Conservation (phyloP, 2,888 invertebrate species). For the Caenorhabditis wallacei region DNA sequence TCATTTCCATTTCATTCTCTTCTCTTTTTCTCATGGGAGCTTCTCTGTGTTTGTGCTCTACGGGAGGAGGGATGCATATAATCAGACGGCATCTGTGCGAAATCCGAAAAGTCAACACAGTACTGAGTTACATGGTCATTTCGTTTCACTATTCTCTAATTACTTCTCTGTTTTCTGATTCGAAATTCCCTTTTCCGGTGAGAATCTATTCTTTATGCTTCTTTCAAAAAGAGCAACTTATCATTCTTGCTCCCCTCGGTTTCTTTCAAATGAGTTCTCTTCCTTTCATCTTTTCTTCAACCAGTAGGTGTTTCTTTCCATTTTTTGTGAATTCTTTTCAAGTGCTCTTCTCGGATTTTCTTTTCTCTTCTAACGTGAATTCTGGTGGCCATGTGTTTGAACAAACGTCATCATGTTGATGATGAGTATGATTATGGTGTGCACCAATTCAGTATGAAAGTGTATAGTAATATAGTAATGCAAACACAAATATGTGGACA, state of each 20-base stretch:
- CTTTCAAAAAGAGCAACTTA: constrained; percentile 8
- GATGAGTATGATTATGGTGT: constrained; percentile 48
- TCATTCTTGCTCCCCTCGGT: background rate
- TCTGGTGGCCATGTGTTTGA: constrained; percentile 59
- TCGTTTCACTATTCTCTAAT: constrained; percentile 29
- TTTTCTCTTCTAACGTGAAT: constrained; percentile 9
- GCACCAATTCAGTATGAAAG: constrained; percentile 54
- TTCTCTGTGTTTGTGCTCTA: constrained; percentile 43
- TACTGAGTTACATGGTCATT: constrained; percentile 54
- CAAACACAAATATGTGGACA: constrained; percentile 62
- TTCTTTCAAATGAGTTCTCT: constrained; percentile 23
- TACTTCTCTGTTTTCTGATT: constrained; percentile 12
- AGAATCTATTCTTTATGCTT: background rate
- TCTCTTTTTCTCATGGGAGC: constrained; percentile 9
- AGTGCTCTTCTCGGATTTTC: constrained; percentile 37
- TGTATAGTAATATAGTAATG: constrained; percentile 62
- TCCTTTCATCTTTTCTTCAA: background rate
- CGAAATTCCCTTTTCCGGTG: background rate
- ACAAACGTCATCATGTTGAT: constrained; percentile 53
- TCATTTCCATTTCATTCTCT: background rate
- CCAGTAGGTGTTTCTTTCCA: background rate
- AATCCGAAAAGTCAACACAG: constrained; percentile 65
- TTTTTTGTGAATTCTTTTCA: constrained; percentile 24
- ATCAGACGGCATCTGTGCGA: constrained; percentile 61
- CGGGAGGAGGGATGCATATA: constrained; percentile 48